phyloP scores from a whole-genome alignment of 35 echinoderm and acorn worm species.

The Chiridota heheva region DNA sequence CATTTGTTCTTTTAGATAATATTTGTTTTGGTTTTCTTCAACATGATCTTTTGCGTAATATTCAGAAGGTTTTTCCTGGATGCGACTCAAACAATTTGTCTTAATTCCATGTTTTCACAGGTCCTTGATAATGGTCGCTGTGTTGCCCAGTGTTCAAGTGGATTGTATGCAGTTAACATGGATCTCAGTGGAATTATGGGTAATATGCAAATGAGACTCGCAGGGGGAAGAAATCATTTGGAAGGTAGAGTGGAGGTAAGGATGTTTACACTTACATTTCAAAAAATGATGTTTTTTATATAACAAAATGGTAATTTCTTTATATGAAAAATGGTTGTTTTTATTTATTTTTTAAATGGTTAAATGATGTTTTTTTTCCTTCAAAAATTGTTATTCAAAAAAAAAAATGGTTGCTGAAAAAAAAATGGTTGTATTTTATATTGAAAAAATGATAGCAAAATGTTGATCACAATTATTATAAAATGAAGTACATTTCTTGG shows the following conservation, averaged over 20 bases:
- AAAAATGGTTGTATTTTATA: background rate
- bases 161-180: slow-evolving; percentile 7
- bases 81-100: too few relatives aligned
- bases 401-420: too few relatives aligned
- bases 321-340: background rate
- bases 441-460: slow-evolving; percentile 2
- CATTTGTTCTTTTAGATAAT: too few relatives aligned
- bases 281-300: background rate
- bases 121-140: slow-evolving; percentile 50
- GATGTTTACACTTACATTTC: background rate
- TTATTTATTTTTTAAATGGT: too few relatives aligned
- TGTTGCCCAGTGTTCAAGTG: slow-evolving; percentile 33
- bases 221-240: slow-evolving; percentile 65
- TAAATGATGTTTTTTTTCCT: too few relatives aligned
- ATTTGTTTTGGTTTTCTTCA: too few relatives aligned
- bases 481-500: background rate
- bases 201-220: slow-evolving; percentile 32
- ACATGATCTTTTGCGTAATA: too few relatives aligned
- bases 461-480: background rate
- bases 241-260: slow-evolving; percentile 80
- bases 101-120: slow-evolving; percentile 13
- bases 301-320: background rate
- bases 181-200: background rate
- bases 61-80: too few relatives aligned
- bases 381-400: too few relatives aligned